A percentile compares a stretch with the other conserved stretches of the same genome.
These are phyloP conservation scores for Diarsia dahlii DNA, from an alignment of 2,888 invertebrate genomes.

Conservation along the genomic window DNA sequence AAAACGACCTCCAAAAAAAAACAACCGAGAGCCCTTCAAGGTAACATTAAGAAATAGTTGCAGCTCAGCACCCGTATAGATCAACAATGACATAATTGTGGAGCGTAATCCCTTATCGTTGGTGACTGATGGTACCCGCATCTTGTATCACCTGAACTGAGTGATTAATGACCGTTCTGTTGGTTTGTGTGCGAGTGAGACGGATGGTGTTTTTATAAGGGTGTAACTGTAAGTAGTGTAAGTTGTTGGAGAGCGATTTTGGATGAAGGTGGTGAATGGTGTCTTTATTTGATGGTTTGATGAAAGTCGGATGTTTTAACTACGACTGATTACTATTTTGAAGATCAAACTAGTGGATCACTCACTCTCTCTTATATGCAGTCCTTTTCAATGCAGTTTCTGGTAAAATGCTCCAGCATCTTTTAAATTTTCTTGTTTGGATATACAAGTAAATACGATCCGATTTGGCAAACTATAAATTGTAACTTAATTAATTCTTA, in stretches of 20 bases:
- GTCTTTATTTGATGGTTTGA: slow-evolving; percentile 1
- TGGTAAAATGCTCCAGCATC: not conserved
- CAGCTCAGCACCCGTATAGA: slow-evolving; percentile 60
- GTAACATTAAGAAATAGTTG: slow-evolving; percentile 54
- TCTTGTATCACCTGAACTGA: slow-evolving; percentile 75
- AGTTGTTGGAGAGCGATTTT: slow-evolving; percentile 44
- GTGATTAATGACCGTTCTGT: slow-evolving; percentile 74
- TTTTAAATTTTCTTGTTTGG: not conserved
- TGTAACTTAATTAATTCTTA: too few relatives aligned
- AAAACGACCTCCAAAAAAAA: slow-evolving; percentile 17
- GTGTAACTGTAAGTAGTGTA: slow-evolving; percentile 26
- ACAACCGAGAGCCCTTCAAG: slow-evolving; percentile 17
- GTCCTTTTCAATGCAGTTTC: not conserved
- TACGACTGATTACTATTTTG: not conserved
- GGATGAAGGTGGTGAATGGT: slow-evolving; percentile 4
- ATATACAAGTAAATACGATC: too few relatives aligned
- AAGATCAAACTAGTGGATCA: not conserved
- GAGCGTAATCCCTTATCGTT: slow-evolving; percentile 73
- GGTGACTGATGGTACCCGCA: slow-evolving; percentile 77
- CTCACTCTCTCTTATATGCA: too few relatives aligned
- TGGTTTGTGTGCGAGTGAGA: slow-evolving; percentile 67
- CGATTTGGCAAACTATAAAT: too few relatives aligned
- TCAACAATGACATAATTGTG: slow-evolving; percentile 70
- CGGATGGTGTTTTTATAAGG: slow-evolving; percentile 66
- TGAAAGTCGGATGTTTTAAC: not conserved